A percentile compares a stretch with the other conserved stretches of the same genome.
Conservation (phyloP, 2,888 invertebrate genomes). For the Epirrhoe alternata region DNA sequence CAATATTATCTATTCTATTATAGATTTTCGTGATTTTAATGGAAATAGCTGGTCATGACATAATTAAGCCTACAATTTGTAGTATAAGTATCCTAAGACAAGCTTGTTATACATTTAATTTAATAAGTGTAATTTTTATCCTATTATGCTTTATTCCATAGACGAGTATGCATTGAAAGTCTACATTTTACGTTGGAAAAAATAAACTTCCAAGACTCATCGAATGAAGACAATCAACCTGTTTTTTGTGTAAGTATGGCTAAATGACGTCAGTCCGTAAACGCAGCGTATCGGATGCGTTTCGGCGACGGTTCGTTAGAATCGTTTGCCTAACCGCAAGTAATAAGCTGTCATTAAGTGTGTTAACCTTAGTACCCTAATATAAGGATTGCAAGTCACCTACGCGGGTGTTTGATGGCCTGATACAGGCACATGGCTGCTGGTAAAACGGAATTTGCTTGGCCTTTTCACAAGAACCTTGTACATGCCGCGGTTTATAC, state of each 20-base stretch:
- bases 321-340: slow-evolving; percentile 78
- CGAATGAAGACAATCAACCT: background rate
- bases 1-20: too few species aligned
- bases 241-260: slow-evolving; percentile 10
- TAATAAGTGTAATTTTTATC: too few species aligned
- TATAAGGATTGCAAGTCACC: slow-evolving; percentile 78
- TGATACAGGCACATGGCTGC: background rate
- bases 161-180: too few species aligned
- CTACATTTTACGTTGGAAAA: background rate
- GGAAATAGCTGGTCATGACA: too few species aligned
- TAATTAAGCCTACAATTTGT: too few species aligned
- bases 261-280: slow-evolving; percentile 63
- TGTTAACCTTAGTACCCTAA: slow-evolving; percentile 74
- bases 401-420: slow-evolving; percentile 38
- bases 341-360: slow-evolving; percentile 81
- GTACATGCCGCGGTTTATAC: too few species aligned
- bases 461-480: background rate
- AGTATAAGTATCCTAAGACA: too few species aligned
- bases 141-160: too few species aligned
- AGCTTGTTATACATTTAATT: too few species aligned
- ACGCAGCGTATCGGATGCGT: slow-evolving; percentile 79
- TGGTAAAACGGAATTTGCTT: background rate
- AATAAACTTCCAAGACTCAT: background rate
- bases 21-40: too few species aligned
- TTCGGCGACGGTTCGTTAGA: slow-evolving; percentile 80